Evolutionary conservation across 2,888 invertebrate genomes (phyloP).

Genomic region (Tipula vernalis): DNA sequence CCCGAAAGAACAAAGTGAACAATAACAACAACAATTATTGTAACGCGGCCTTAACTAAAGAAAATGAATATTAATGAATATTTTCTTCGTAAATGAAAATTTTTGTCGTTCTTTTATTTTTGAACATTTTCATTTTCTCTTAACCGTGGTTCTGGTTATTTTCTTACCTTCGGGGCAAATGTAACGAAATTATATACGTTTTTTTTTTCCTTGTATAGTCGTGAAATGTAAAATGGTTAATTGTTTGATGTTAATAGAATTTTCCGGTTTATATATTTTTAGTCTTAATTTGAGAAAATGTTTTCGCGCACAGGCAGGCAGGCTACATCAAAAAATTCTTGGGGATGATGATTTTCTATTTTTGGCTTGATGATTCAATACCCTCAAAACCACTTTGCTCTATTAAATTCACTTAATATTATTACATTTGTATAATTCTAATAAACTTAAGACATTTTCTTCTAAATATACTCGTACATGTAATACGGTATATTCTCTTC

Average conservation of each 20-base stretch:
- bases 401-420: background rate
- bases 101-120: background rate
- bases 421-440: background rate
- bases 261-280: background rate
- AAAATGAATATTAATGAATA: conserved; percentile 4
- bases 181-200: background rate
- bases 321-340: background rate
- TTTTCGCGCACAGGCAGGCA: background rate
- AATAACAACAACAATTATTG: background rate
- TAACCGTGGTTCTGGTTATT: background rate
- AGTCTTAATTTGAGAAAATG: background rate
- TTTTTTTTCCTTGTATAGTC: background rate
- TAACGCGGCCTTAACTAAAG: background rate
- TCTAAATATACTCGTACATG: background rate
- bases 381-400: background rate
- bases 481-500: too few relatives aligned
- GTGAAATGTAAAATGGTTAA: background rate
- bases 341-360: background rate
- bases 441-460: background rate
- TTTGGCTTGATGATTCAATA: background rate
- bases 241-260: conserved; percentile 4
- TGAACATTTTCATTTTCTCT: background rate
- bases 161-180: background rate
- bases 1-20: background rate
- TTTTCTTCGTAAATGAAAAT: background rate